These are phyloP conservation scores for Phoxinus phoxinus DNA, from an alignment of 2,113 vertebrate species.

Conservation along the genomic window DNA sequence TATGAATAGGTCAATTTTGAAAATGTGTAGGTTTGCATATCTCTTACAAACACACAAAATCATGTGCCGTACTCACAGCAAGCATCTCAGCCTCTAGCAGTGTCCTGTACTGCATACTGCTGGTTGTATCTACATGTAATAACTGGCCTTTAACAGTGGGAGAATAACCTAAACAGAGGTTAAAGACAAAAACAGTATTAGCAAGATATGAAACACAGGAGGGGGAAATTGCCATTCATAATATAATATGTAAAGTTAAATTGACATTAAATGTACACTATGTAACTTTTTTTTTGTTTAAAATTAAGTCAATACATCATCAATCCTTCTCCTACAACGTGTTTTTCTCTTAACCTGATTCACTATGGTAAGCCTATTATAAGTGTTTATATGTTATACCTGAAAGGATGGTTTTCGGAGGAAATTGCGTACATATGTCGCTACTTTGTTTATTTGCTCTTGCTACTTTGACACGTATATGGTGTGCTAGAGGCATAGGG, in stretches of 20 bases:
- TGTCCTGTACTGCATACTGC: constrained; percentile 97
- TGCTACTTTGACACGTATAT: too few relatives aligned
- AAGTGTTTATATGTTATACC: too few relatives aligned
- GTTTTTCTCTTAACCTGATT: too few relatives aligned
- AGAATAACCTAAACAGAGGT: constrained; percentile 83
- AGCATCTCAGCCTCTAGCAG: constrained; percentile 98
- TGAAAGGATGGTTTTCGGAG: too few relatives aligned
- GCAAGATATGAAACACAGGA: not conserved
- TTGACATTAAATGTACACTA: not conserved
- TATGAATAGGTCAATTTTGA: not conserved
- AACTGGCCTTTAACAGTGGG: constrained; percentile 97
- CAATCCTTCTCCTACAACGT: too few relatives aligned
- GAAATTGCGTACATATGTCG: too few relatives aligned
- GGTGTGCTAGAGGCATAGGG: too few relatives aligned
- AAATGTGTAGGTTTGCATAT: not conserved
- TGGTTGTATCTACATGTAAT: constrained; percentile 96
- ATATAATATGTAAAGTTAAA: not conserved
- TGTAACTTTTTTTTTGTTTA: too few relatives aligned
- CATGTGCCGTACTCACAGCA: constrained; percentile 82
- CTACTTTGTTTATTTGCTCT: too few relatives aligned
- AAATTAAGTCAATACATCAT: too few relatives aligned
- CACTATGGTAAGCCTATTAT: too few relatives aligned
- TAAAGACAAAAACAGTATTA: not conserved
- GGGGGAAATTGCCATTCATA: not conserved
- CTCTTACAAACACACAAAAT: not conserved